A percentile compares a stretch with the other conserved stretches of the same genome.
Evolutionary conservation across 2,888 invertebrate genomes (phyloP).

Genomic region (Diploptera punctata): DNA sequence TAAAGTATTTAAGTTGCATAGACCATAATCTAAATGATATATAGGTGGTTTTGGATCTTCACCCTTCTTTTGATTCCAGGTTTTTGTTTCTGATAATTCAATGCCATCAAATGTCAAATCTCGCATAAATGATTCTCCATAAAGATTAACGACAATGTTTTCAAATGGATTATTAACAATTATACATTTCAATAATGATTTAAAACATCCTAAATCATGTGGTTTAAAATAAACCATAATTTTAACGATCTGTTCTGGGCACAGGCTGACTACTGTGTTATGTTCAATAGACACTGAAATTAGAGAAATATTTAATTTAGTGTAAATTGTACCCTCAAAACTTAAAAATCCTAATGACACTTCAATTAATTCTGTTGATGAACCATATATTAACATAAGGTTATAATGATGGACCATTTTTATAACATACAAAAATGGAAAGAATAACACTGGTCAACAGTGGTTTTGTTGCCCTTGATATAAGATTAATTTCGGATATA

Average conservation of each 20-base stretch:
- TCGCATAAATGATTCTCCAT: slow-evolving; percentile 58
- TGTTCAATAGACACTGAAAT: slow-evolving; percentile 43
- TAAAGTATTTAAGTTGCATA: slow-evolving; percentile 51
- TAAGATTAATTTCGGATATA: no score
- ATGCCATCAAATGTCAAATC: slow-evolving; percentile 56
- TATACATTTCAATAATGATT: slow-evolving; percentile 54
- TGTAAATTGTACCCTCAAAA: no score
- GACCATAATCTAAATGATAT: slow-evolving; percentile 54
- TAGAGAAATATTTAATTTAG: no score
- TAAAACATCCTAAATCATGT: slow-evolving; percentile 46
- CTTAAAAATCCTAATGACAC: no score
- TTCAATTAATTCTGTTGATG: no score
- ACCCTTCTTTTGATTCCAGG: background rate
- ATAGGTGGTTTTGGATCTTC: slow-evolving; percentile 33
- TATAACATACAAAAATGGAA: no score
- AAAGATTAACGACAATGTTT: slow-evolving; percentile 56
- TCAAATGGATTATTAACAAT: slow-evolving; percentile 65
- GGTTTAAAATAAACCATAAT: slow-evolving; percentile 53
- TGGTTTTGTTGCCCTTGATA: no score
- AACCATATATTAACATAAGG: no score
- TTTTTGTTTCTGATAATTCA: background rate
- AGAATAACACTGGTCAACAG: no score
- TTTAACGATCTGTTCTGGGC: slow-evolving; percentile 48
- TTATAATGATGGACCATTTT: no score
- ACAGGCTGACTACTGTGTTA: slow-evolving; percentile 48